phyloP scores from a whole-genome alignment of 2,888 invertebrate species.

The Callinectes sapidus region DNA sequence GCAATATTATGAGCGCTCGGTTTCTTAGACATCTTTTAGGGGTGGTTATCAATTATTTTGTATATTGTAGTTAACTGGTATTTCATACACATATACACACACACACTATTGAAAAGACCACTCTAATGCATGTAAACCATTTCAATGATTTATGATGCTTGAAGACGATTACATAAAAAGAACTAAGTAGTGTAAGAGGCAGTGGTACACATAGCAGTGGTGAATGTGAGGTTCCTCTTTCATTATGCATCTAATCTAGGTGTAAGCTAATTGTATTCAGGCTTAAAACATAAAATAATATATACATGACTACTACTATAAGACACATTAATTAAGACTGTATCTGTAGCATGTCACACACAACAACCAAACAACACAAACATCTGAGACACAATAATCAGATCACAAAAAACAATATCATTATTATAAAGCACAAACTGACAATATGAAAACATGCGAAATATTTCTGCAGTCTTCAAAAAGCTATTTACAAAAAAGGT shows the following conservation, averaged over 20 bases:
- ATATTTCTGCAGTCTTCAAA: background rate
- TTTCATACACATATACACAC: background rate
- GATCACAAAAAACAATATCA: background rate
- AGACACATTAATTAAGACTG: background rate
- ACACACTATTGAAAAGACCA: background rate
- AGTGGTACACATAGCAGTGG: background rate
- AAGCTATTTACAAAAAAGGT: background rate
- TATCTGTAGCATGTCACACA: background rate
- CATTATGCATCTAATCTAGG: background rate
- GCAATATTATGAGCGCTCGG: no score
- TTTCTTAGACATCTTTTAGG: no score
- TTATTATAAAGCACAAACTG: background rate
- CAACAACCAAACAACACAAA: slow-evolving; percentile 6
- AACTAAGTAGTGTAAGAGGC: background rate
- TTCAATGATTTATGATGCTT: background rate
- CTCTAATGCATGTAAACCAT: background rate
- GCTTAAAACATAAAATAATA: background rate
- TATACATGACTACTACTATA: background rate
- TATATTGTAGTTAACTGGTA: background rate
- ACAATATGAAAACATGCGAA: background rate
- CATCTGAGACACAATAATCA: background rate
- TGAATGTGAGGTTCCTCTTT: background rate
- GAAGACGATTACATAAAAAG: background rate
- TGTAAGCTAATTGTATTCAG: background rate
- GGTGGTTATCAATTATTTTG: background rate